Evolutionary conservation across 2,113 vertebrate species (phyloP), one percentile per base, ranked within the genome.

Genomic region (Colinus virginianus): DNA sequence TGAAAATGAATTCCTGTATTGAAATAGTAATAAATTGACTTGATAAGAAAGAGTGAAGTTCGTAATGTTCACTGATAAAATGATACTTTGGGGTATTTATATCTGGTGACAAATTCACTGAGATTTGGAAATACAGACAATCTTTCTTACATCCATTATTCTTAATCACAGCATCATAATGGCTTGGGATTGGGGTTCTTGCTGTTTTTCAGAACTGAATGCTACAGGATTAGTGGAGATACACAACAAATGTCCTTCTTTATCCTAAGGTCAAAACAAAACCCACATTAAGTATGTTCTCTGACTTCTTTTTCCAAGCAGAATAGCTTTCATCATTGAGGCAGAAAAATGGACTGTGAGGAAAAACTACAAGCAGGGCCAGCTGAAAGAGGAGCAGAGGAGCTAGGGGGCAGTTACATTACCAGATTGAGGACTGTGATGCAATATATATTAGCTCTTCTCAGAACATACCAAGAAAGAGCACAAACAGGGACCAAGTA

Each of bases 81-180:
- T 0, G 2, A 16, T n/a, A 13, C 8, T 5, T 68, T 15, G 21
- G 5, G 13, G 2, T 26, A 25, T 43, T 76, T 1, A 4, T 70
- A 55, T 26, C 19, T 72, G n/a, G 7, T 34, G 20, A 66, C 3
- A 58, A 58, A 66, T 26, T 10, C 1, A 25, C 15, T n/a, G 38
- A 43, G 11, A 9, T 78, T 79, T 25, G 48, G 59, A 82, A 36
- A 71, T 5, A 66, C 0, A 56, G 18, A 59, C 7, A 7, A 53
- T 78, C 6, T 3, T 6, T 71, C 11, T 67, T 16, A 74, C 6
- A 59, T 77, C 28, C 64, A 14, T 34, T 13, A 28, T 40, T 49
- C 25, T 3, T 38, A 87, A 66, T 9, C 51, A 53, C 26, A 53
- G 30, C 40, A 51, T 1, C 72, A 69, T 36, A 62, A 36, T 11